phyloP scores from a whole-genome alignment of 2,888 invertebrate genomes.

The Stenotaenia linearis region DNA sequence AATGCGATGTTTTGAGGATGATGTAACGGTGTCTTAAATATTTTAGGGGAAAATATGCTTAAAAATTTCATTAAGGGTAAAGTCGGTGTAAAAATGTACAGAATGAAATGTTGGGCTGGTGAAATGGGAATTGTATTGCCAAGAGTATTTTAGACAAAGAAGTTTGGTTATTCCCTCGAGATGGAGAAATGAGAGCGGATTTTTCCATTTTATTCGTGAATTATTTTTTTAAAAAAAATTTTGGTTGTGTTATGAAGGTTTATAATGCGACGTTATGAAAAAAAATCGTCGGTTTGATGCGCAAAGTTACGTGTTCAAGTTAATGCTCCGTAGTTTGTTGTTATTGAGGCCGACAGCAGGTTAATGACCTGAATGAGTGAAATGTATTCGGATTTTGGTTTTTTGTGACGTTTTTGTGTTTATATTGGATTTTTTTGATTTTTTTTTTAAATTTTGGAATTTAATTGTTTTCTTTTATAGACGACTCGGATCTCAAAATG shows the following conservation, averaged over 20 bases:
- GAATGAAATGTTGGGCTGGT: not conserved
- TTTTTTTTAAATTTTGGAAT: not conserved
- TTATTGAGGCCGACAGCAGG: constrained; percentile 5
- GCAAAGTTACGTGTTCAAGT: not conserved
- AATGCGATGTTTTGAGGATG: not conserved
- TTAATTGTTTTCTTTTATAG: not conserved
- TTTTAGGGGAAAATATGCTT: not conserved
- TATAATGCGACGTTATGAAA: not conserved
- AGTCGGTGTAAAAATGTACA: too few species aligned
- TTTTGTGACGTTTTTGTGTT: not conserved
- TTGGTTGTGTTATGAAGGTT: not conserved
- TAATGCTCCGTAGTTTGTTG: constrained; percentile 5
- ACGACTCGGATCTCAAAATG: constrained; percentile 8
- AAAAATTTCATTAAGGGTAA: not conserved
- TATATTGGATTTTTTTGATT: not conserved
- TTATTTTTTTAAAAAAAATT: not conserved
- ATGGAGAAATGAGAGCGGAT: not conserved
- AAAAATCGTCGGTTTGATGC: not conserved
- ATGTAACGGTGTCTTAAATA: not conserved
- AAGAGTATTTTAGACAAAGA: not conserved
- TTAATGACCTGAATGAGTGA: constrained; percentile 11
- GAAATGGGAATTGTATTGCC: not conserved
- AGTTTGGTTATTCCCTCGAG: not conserved
- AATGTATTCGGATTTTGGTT: not conserved
- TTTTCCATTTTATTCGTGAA: not conserved